These are phyloP conservation scores for Amphipoea oculea DNA, from an alignment of 2,888 invertebrate species.

Conservation along the genomic window DNA sequence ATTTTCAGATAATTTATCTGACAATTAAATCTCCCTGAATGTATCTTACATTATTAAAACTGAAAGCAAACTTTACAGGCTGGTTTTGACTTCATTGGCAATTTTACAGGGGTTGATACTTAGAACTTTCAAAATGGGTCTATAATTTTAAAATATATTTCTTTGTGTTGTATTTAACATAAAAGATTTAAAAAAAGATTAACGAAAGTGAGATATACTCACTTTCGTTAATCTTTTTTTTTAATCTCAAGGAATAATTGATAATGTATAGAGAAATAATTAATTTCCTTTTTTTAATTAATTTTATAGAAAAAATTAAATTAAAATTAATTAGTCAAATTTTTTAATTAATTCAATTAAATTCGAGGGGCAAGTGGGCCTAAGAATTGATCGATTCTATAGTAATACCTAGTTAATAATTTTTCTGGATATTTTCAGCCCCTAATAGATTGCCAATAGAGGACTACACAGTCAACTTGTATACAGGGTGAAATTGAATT, in stretches of 20 bases:
- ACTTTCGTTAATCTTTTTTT: too few relatives aligned
- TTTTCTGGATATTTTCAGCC: background rate
- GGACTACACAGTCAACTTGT: background rate
- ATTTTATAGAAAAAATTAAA: too few relatives aligned
- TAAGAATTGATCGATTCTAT: background rate
- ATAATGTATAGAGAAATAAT: too few relatives aligned
- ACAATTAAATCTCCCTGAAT: background rate
- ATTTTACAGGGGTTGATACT: background rate
- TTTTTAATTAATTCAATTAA: too few relatives aligned
- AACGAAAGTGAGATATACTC: too few relatives aligned
- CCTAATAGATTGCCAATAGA: background rate
- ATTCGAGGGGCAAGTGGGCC: background rate
- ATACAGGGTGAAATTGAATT: background rate
- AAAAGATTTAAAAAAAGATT: background rate
- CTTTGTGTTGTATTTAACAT: too few relatives aligned
- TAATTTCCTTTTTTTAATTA: too few relatives aligned
- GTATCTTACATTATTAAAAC: background rate
- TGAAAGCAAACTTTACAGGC: background rate
- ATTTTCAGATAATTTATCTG: background rate
- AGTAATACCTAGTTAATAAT: background rate
- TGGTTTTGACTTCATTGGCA: background rate
- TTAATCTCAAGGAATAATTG: too few relatives aligned
- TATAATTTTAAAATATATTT: background rate
- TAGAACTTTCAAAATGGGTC: background rate
- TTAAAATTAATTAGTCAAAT: too few relatives aligned